Evolutionary conservation across 2,113 vertebrate species (phyloP).

Genomic region (Malurus cyaneus): DNA sequence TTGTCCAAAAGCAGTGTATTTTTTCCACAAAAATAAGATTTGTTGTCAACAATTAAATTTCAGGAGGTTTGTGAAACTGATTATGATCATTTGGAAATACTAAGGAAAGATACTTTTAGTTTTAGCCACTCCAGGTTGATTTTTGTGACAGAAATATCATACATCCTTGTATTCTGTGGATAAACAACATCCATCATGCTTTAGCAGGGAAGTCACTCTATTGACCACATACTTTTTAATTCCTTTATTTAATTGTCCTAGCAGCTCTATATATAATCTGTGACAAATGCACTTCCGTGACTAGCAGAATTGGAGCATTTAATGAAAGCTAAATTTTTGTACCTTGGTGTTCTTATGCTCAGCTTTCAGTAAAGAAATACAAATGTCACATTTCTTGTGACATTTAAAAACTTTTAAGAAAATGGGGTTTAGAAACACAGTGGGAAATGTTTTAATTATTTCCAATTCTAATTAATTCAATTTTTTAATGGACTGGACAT

Average conservation of each 20-base stretch:
- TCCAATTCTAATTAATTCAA: background rate
- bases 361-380: background rate
- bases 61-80: background rate
- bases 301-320: background rate
- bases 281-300: background rate
- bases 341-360: background rate
- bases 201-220: background rate
- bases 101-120: background rate
- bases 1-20: background rate
- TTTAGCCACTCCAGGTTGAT: background rate
- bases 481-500: background rate
- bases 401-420: background rate
- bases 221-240: background rate
- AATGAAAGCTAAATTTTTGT: background rate
- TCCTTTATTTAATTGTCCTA: background rate
- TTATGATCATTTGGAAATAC: background rate
- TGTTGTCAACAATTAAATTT: background rate
- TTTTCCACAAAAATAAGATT: background rate
- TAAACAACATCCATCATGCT: background rate
- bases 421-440: background rate
- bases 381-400: background rate
- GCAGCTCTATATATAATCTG: background rate
- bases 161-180: background rate
- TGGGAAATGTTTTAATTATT: background rate
- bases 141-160: background rate